phyloP scores from a whole-genome alignment of 2,797 vertebrate species.

The Rhabdophis nuchalis region DNA sequence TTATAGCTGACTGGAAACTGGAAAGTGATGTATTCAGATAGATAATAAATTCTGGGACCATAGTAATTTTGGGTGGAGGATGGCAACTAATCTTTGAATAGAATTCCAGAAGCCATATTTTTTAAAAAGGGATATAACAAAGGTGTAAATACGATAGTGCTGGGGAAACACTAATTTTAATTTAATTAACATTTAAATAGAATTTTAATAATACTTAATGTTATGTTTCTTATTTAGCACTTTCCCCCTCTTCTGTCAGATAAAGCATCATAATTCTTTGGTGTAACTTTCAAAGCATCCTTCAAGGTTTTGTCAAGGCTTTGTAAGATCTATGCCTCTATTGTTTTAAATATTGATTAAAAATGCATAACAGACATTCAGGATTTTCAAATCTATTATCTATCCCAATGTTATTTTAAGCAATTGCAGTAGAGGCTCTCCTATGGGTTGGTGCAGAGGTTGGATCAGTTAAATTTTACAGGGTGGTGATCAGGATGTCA shows the following conservation, averaged over 20 bases:
- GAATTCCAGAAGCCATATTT: not conserved
- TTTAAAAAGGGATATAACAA: not conserved
- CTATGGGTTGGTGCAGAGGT: not conserved
- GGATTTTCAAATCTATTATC: not conserved
- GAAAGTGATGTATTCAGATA: not conserved
- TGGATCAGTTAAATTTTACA: not conserved
- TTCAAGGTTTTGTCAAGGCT: not conserved
- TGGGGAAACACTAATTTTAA: not conserved
- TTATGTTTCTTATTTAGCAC: not conserved
- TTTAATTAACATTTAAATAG: not conserved
- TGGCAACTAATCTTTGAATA: not conserved
- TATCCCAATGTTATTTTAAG: not conserved
- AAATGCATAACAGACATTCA: not conserved
- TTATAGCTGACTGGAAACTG: not conserved
- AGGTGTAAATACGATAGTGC: not conserved
- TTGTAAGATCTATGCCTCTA: not conserved
- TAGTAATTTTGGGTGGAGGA: not conserved
- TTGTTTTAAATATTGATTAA: not conserved
- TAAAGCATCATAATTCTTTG: not conserved
- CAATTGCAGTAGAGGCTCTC: not conserved
- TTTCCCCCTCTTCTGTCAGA: not conserved
- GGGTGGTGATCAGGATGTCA: not conserved
- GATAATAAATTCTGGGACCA: not conserved
- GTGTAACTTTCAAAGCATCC: not conserved
- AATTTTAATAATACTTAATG: not conserved